A percentile compares a stretch with the other conserved stretches of the same genome.
Evolutionary conservation across 2,888 invertebrate genomes (phyloP).

Genomic region (Cheilosia impressa): DNA sequence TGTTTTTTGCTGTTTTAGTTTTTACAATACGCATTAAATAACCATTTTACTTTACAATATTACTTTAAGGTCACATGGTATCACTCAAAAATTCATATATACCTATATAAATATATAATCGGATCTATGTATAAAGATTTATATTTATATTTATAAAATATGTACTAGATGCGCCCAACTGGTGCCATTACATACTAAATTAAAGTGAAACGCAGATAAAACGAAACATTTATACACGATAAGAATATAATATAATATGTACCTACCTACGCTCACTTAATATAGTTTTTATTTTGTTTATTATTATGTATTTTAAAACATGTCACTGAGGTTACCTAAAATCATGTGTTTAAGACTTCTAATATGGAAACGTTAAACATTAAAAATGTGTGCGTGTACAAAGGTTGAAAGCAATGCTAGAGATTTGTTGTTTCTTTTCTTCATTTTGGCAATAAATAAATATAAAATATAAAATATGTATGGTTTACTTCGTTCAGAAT

Average conservation of each 20-base stretch:
- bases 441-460: slow-evolving; percentile 38
- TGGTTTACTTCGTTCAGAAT: slow-evolving; percentile 2
- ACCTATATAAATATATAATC: slow-evolving; percentile 34
- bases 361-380: slow-evolving; percentile 51
- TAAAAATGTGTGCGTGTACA: slow-evolving; percentile 52
- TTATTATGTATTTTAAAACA: slow-evolving; percentile 6
- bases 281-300: neutral
- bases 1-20: slow-evolving; percentile 17
- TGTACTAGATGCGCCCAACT: slow-evolving; percentile 60
- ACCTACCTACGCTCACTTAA: neutral
- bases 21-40: slow-evolving; percentile 61
- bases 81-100: slow-evolving; percentile 81
- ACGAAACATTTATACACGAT: slow-evolving; percentile 23
- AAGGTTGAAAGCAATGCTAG: slow-evolving; percentile 48
- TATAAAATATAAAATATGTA: slow-evolving; percentile 36
- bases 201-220: slow-evolving; percentile 21
- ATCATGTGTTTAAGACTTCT: slow-evolving; percentile 40
- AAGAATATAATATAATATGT: slow-evolving; percentile 11
- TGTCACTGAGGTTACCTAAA: slow-evolving; percentile 30
- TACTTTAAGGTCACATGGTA: slow-evolving; percentile 83
- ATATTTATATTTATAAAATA: slow-evolving; percentile 63
- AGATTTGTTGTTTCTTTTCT: slow-evolving; percentile 2
- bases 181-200: slow-evolving; percentile 38
- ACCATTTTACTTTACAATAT: slow-evolving; percentile 74
- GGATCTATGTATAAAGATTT: slow-evolving; percentile 48